Evolutionary conservation across 2,888 invertebrate species (phyloP).

Genomic region (Sinelater perroti): DNA sequence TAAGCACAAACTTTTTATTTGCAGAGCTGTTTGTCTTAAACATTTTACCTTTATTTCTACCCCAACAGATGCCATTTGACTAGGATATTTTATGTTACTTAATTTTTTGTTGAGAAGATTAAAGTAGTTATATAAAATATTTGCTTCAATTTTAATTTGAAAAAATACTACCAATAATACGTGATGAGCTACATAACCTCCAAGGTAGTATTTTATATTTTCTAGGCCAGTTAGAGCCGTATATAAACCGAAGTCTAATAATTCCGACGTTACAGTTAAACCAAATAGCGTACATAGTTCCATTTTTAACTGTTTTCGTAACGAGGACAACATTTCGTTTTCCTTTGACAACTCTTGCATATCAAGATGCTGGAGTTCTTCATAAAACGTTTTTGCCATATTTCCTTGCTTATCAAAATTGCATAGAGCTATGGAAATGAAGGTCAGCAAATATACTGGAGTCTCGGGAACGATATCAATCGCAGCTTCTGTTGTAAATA

Average conservation of each 20-base stretch:
- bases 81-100: background rate
- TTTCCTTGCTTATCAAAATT: background rate
- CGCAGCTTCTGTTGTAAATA: background rate
- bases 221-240: background rate
- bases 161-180: background rate
- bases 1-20: too few relatives aligned
- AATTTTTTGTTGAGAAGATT: background rate
- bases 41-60: too few relatives aligned
- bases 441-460: background rate
- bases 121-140: background rate
- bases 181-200: slow-evolving; percentile 1
- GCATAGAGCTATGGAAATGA: background rate
- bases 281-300: background rate
- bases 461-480: background rate
- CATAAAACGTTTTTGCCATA: background rate
- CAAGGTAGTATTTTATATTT: background rate
- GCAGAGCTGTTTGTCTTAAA: too few relatives aligned
- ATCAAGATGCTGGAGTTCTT: slow-evolving; percentile 1
- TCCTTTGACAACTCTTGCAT: background rate
- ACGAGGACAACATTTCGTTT: background rate
- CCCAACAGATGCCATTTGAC: background rate
- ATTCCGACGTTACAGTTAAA: background rate
- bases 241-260: background rate
- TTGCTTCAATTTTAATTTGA: background rate
- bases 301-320: background rate